Percentiles rank a stretch among this genome's conserved stretches.
These are phyloP conservation scores for Zygogramma bicolorata DNA, from an alignment of 2,888 invertebrate species.

Conservation along the genomic window DNA sequence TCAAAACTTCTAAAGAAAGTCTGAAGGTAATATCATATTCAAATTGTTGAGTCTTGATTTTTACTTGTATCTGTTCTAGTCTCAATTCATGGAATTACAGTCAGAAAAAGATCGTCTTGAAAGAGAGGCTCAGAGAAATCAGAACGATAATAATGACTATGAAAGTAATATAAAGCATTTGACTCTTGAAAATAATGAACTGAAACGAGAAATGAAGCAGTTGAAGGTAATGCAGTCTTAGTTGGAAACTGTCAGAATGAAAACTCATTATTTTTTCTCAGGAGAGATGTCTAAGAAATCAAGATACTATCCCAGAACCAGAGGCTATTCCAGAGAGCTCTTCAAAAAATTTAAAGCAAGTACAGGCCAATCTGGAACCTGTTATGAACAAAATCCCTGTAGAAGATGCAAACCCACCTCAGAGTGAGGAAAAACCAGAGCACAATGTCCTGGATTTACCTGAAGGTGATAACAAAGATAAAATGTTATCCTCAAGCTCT, in stretches of 20 bases:
- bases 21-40: constrained; percentile 63
- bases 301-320: constrained; percentile 46
- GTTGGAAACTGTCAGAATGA: constrained; percentile 3
- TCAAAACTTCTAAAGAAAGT: constrained; percentile 59
- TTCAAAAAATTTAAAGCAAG: too few relatives aligned
- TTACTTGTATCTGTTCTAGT: constrained; percentile 51
- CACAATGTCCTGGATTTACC: constrained; percentile 50
- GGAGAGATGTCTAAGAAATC: constrained; percentile 41
- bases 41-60: constrained; percentile 23
- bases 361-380: too few relatives aligned
- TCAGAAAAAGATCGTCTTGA: constrained; percentile 61
- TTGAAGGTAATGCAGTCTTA: constrained; percentile 52
- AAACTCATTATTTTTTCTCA: constrained; percentile 16
- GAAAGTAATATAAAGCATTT: constrained; percentile 57
- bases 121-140: constrained; percentile 54
- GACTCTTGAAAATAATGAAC: constrained; percentile 57
- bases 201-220: constrained; percentile 55
- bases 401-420: constrained; percentile 24
- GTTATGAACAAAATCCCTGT: too few relatives aligned
- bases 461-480: constrained; percentile 39
- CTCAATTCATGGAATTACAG: constrained; percentile 60
- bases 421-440: constrained; percentile 37
- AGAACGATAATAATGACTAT: constrained; percentile 55
- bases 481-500: constrained; percentile 43
- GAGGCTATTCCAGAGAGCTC: constrained; percentile 25